Evolutionary conservation across 2,888 invertebrate species (phyloP), one percentile per base, ranked within the genome.

Genomic region (Empis livida): DNA sequence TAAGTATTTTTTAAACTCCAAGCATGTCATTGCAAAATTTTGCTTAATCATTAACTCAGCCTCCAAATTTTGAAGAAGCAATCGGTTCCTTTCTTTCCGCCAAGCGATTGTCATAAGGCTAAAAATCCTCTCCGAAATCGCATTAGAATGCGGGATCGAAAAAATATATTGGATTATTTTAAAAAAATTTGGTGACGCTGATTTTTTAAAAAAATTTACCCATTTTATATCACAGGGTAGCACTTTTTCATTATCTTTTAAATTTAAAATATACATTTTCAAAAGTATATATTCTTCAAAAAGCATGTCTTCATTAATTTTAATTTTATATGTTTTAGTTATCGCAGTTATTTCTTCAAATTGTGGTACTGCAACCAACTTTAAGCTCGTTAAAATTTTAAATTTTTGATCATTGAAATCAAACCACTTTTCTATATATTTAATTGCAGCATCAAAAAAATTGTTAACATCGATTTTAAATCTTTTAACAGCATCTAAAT

Each of bases 41-140:
- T 44, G 44, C 44, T 44, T 44, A 3, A 44, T 17, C 44, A 44
- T 44, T n/a, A 44, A 20, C 37, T 37, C 44, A 10, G 44, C 44
- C 37, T 44, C 37, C 37, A 23, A 14, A 37, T 44, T 44, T 44
- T 37, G 5, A 10, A 44, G 5, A 37, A 44, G 44, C 13, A 44
- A 16, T 39, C 39, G 17, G 17, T 39, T 39, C 10, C 39, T 39
- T 17, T 39, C 39, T 39, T 39, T 39, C 39, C 39, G 17, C 39
- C 39, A 39, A 17, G 39, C 11, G 17, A 17, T 39, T 39, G 17
- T 17, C 39, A 39, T 39, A n/a, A n/a, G n/a, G n/a, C n/a, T n/a
- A n/a, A n/a, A n/a, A n/a, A n/a, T n/a, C n/a, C n/a, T n/a, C n/a
- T 39, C 39, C 5, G 17, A 17, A 6, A 39, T 39, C 10, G 39